phyloP scores from a whole-genome alignment of 2,888 invertebrate species.

The Mayetiola destructor region DNA sequence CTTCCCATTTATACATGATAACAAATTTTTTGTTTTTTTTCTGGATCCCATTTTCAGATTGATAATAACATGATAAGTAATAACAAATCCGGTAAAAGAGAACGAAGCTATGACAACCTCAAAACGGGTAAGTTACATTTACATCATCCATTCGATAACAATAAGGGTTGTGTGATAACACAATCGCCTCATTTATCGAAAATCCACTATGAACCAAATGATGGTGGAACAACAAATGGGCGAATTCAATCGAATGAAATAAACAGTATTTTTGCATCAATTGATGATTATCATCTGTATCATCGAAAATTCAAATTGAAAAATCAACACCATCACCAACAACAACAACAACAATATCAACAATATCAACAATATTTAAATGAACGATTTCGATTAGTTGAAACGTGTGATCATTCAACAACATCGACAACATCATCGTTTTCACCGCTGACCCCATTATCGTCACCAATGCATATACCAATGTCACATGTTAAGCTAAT shows the following conservation, averaged over 20 bases:
- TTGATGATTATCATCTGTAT: neutral
- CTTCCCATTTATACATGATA: neutral
- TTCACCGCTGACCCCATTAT: slow-evolving; percentile 18
- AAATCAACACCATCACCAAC: neutral
- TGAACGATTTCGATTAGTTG: neutral
- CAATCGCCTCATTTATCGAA: neutral
- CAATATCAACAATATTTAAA: neutral
- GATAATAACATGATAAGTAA: slow-evolving; percentile 25
- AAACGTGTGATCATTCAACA: slow-evolving; percentile 23
- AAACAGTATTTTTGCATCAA: neutral
- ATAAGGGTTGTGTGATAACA: neutral
- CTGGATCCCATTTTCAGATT: slow-evolving; percentile 20
- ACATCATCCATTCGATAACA: slow-evolving; percentile 28
- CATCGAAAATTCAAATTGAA: neutral
- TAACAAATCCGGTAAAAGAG: slow-evolving; percentile 23
- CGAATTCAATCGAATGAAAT: neutral
- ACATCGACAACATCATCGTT: slow-evolving; percentile 29
- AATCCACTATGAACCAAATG: neutral
- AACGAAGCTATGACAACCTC: slow-evolving; percentile 36
- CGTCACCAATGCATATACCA: neutral
- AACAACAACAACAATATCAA: neutral
- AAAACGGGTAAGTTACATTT: slow-evolving; percentile 37
- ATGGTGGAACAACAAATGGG: neutral
- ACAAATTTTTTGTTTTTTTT: neutral
- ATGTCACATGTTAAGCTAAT: neutral